These are phyloP conservation scores for Limnephilus rhombicus DNA, from an alignment of 2,888 invertebrate genomes.

Conservation along the genomic window DNA sequence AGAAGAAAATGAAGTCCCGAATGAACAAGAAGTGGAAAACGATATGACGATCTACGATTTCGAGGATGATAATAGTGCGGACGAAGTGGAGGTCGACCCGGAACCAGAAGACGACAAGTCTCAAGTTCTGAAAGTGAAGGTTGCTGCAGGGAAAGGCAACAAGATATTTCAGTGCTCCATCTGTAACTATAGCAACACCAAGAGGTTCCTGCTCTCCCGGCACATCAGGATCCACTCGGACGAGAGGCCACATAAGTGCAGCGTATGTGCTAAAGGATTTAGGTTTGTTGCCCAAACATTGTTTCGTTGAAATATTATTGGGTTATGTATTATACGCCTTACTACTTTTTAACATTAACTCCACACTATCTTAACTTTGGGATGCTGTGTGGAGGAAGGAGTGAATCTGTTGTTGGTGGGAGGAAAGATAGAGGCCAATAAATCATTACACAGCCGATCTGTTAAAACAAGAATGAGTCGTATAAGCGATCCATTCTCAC, in stretches of 20 bases:
- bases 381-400: no score
- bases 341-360: no score
- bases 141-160: constrained; percentile 76
- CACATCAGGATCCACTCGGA: constrained; percentile 94
- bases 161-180: constrained; percentile 87
- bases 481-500: no score
- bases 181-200: constrained; percentile 90
- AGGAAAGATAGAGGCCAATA: no score
- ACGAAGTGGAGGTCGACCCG: constrained; percentile 74
- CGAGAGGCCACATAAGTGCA: constrained; percentile 91
- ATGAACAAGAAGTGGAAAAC: constrained; percentile 31
- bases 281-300: constrained; percentile 72
- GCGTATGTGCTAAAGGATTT: constrained; percentile 91
- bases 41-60: constrained; percentile 80
- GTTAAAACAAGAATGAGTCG: no score
- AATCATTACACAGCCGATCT: no score
- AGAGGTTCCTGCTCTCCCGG: constrained; percentile 84
- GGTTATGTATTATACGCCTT: neutral
- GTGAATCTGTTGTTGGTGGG: no score
- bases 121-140: constrained; percentile 80
- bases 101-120: constrained; percentile 73
- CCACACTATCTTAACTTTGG: no score
- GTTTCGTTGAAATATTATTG: neutral
- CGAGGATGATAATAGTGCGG: constrained; percentile 75
- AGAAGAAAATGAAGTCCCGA: constrained; percentile 44